Evolutionary conservation across 2,888 invertebrate species (phyloP).

Genomic region (Halocaridina rubra): DNA sequence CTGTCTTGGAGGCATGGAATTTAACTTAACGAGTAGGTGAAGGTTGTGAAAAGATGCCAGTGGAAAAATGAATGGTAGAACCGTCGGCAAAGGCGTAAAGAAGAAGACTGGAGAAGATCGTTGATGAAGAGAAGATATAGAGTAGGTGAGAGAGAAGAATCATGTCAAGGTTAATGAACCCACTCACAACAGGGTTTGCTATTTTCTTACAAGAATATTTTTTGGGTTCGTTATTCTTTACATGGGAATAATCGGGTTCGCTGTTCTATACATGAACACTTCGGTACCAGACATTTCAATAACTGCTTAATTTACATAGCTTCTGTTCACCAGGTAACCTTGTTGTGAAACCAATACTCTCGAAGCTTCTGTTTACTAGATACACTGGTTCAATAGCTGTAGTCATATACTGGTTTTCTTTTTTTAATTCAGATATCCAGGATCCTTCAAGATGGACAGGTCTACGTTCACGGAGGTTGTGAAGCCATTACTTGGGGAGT

Average conservation of each 20-base stretch:
- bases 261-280: not conserved
- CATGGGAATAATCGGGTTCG: not conserved
- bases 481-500: not conserved
- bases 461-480: not conserved
- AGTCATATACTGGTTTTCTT: not conserved
- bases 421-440: not conserved
- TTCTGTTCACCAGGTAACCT: not conserved
- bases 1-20: no score
- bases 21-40: no score
- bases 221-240: no score
- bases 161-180: not conserved
- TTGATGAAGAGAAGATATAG: no score
- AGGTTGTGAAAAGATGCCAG: no score
- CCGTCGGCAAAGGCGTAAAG: no score
- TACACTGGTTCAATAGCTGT: not conserved
- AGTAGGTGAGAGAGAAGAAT: no score
- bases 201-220: no score
- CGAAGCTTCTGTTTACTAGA: not conserved
- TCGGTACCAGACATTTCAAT: not conserved
- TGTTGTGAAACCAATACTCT: not conserved
- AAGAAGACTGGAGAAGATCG: no score
- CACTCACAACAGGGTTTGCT: no score
- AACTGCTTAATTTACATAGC: not conserved
- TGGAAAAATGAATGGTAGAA: no score
- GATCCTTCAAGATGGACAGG: not conserved